Percentiles rank a stretch among this genome's conserved stretches.
Evolutionary conservation across 1,140 invertebrate genomes (phyloP).

Genomic region (Arion vulgaris): DNA sequence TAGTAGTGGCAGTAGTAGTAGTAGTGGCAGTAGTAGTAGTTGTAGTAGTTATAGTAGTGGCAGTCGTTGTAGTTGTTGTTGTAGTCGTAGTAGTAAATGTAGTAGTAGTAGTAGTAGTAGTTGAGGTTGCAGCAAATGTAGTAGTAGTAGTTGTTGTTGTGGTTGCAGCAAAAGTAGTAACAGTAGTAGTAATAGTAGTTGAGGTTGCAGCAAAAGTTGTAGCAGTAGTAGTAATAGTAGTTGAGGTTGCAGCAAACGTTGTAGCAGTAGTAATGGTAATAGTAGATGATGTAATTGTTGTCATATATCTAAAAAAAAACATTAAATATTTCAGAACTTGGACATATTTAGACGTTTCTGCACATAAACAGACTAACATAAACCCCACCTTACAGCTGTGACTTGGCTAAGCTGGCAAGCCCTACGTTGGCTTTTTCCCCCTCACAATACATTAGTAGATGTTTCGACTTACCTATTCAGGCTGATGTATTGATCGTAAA

Average conservation of each 20-base stretch:
- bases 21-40: background rate
- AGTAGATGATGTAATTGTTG: too few relatives aligned
- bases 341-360: too few relatives aligned
- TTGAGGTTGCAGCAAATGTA: background rate
- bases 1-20: background rate
- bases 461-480: too few relatives aligned
- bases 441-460: too few relatives aligned
- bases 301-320: too few relatives aligned
- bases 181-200: constrained; percentile 1
- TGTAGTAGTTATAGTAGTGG: background rate
- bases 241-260: background rate
- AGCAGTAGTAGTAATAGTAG: background rate
- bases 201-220: background rate
- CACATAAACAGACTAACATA: too few relatives aligned
- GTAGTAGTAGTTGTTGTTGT: background rate
- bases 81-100: background rate
- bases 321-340: too few relatives aligned
- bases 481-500: too few relatives aligned
- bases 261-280: background rate
- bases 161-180: background rate
- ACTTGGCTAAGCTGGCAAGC: too few relatives aligned
- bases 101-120: background rate
- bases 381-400: too few relatives aligned
- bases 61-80: background rate
- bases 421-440: too few relatives aligned